Conservation (phyloP, 2,797 vertebrate species). For the Poecilia wingei region DNA sequence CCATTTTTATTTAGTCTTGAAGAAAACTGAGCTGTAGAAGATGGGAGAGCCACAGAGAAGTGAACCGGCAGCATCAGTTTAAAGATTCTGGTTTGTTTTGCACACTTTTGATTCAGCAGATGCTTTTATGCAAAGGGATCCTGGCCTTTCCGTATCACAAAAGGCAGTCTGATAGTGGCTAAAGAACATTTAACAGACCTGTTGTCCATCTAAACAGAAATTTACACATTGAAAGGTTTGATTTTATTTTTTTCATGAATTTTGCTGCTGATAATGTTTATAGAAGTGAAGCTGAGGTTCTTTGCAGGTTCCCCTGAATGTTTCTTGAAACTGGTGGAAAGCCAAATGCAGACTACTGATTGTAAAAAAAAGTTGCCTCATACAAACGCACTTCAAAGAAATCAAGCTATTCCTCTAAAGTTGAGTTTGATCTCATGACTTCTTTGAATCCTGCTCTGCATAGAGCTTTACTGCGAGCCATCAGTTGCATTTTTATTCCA, state of each 20-base stretch:
- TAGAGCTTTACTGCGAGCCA: conserved; percentile 37
- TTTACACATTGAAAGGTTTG: neutral
- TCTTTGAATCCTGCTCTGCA: conserved; percentile 20
- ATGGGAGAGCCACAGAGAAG: neutral
- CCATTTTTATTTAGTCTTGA: neutral
- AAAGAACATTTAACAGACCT: neutral
- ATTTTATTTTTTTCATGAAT: neutral
- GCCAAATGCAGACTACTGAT: conserved; percentile 16
- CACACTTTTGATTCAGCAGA: neutral
- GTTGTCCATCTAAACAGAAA: neutral
- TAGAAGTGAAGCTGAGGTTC: neutral
- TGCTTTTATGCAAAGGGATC: neutral
- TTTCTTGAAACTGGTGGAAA: conserved; percentile 2
- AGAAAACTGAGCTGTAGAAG: neutral
- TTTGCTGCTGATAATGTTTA: neutral
- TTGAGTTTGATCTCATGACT: conserved; percentile 26
- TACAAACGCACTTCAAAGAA: conserved; percentile 21
- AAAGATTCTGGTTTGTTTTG: neutral
- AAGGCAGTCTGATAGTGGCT: neutral
- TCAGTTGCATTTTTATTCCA: conserved; percentile 41
- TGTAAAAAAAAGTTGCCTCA: conserved; percentile 7
- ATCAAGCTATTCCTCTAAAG: conserved; percentile 10
- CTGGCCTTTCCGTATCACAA: neutral
- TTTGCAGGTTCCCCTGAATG: neutral
- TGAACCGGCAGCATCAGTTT: neutral